phyloP scores from a whole-genome alignment of 2,888 invertebrate species.

The Apomyelois bistriatella region DNA sequence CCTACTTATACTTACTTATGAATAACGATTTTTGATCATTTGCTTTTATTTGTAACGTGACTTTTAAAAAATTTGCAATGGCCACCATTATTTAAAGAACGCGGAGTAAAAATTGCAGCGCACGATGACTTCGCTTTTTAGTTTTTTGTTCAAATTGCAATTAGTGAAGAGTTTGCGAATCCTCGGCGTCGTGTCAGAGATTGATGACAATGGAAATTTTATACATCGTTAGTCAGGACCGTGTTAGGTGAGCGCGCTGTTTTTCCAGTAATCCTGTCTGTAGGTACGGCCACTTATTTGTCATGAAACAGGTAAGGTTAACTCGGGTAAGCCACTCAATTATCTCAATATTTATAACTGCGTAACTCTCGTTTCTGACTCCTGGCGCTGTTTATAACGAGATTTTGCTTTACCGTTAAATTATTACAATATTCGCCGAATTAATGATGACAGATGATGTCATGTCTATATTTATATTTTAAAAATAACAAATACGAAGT shows the following conservation, averaged over 20 bases:
- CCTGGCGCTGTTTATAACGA: slow-evolving; percentile 18
- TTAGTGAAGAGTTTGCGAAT: slow-evolving; percentile 78
- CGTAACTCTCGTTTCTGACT: slow-evolving; percentile 13
- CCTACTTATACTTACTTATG: not conserved
- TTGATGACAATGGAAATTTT: slow-evolving; percentile 80
- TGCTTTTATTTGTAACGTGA: slow-evolving; percentile 24
- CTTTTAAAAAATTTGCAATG: slow-evolving; percentile 35
- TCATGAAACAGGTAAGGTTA: slow-evolving; percentile 45
- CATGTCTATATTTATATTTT: too few relatives aligned
- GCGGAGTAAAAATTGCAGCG: slow-evolving; percentile 66
- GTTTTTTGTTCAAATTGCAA: slow-evolving; percentile 78
- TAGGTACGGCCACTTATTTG: slow-evolving; percentile 56
- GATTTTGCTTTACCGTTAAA: slow-evolving; percentile 19
- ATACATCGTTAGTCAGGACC: slow-evolving; percentile 77
- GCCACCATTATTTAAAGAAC: slow-evolving; percentile 57
- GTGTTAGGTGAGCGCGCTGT: slow-evolving; percentile 71
- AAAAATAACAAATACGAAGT: too few relatives aligned
- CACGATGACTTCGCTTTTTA: slow-evolving; percentile 73
- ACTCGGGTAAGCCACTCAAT: slow-evolving; percentile 44
- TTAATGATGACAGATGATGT: slow-evolving; percentile 30
- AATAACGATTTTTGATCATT: not conserved
- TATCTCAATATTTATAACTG: slow-evolving; percentile 36
- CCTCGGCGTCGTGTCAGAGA: slow-evolving; percentile 76
- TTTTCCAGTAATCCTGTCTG: slow-evolving; percentile 71
- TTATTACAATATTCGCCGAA: not conserved